These are phyloP conservation scores for Aphelocoma californica DNA, from an alignment of 2,797 vertebrate species.

Conservation along the genomic window DNA sequence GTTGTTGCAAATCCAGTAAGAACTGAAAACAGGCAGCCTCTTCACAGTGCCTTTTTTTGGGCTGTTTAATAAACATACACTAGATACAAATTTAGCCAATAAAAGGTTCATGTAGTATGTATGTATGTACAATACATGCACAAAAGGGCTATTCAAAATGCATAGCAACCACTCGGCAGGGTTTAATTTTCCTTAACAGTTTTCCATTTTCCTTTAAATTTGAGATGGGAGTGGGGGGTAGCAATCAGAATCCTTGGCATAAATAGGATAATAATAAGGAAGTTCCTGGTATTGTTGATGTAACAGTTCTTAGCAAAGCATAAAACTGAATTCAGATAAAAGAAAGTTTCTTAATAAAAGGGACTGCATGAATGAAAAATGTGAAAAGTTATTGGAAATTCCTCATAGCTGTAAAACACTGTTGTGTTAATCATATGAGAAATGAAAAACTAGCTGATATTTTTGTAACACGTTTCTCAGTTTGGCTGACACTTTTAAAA, in stretches of 20 bases:
- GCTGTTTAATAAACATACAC: constrained; percentile 47
- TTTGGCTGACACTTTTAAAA: neutral
- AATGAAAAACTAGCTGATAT: neutral
- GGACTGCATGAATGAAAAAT: neutral
- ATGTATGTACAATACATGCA: constrained; percentile 48
- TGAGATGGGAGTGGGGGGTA: constrained; percentile 40
- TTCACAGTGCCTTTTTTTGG: neutral
- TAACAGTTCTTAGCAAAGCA: constrained; percentile 42
- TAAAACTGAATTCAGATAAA: constrained; percentile 32
- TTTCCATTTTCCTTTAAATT: constrained; percentile 64
- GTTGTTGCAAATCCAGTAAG: neutral
- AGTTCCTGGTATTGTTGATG: constrained; percentile 42
- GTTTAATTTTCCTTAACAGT: constrained; percentile 61
- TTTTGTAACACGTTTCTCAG: neutral
- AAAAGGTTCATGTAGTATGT: constrained; percentile 49
- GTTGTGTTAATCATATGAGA: neutral
- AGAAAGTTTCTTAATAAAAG: constrained; percentile 31
- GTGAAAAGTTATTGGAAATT: constrained; percentile 6
- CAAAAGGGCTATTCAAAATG: constrained; percentile 60
- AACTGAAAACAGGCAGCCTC: neutral
- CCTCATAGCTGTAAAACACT: neutral
- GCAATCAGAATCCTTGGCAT: constrained; percentile 43
- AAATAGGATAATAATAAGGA: constrained; percentile 59
- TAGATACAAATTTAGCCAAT: constrained; percentile 61
- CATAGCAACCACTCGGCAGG: constrained; percentile 54